Percentiles rank a stretch among this genome's conserved stretches.
Evolutionary conservation across 2,797 vertebrate species (phyloP).

Genomic region (Brotogeris chrysoptera): DNA sequence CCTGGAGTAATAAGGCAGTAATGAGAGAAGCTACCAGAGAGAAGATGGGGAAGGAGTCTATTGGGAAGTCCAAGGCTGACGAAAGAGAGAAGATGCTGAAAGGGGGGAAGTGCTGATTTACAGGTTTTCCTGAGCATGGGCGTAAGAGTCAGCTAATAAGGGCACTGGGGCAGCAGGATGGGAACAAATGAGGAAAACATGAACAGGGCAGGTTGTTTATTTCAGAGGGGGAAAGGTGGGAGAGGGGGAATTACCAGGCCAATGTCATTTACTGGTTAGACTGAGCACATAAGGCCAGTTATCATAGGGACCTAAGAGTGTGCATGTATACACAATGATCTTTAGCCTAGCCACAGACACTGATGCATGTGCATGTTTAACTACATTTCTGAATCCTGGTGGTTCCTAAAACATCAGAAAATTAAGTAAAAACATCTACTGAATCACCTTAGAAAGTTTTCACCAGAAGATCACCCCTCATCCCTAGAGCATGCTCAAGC

Average conservation of each 20-base stretch:
- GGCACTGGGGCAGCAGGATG: background rate
- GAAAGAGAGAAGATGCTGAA: background rate
- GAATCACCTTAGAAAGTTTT: background rate
- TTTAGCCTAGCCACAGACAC: background rate
- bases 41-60: background rate
- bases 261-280: background rate
- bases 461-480: background rate
- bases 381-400: background rate
- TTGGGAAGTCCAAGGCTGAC: background rate
- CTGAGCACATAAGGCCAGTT: background rate
- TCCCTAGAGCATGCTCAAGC: background rate
- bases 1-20: background rate
- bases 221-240: background rate
- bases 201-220: background rate
- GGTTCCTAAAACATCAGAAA: background rate
- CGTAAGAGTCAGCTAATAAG: background rate
- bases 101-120: background rate
- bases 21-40: background rate
- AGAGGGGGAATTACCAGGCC: background rate
- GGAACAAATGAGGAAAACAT: background rate
- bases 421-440: background rate
- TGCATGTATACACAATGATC: accelerated
- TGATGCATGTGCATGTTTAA: background rate
- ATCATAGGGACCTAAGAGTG: background rate
- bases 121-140: background rate